Percentiles rank a stretch among this genome's conserved stretches.
Evolutionary conservation across 2,888 invertebrate species (phyloP).

Genomic region (Caenorhabditis sp.): DNA sequence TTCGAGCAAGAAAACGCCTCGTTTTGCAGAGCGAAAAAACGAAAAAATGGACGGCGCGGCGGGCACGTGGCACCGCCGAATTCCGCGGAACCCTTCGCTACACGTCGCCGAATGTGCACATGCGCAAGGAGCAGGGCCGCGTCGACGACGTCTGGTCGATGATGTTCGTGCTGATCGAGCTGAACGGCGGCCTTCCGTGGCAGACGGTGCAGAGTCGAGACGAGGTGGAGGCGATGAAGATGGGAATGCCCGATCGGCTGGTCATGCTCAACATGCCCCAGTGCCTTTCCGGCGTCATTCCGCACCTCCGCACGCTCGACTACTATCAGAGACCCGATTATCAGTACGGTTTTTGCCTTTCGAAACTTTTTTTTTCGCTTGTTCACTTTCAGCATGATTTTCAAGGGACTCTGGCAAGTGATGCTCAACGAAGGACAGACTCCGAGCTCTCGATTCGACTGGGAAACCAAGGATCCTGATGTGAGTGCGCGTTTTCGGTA

Average conservation of each 20-base stretch:
- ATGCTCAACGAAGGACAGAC: constrained; percentile 35
- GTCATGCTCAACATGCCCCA: constrained; percentile 67
- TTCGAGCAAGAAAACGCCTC: no score
- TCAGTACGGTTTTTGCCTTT: no score
- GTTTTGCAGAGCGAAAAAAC: not conserved
- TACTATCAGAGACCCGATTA: constrained; percentile 70
- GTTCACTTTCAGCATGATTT: constrained; percentile 51
- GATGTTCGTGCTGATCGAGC: constrained; percentile 67
- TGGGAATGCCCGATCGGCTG: constrained; percentile 52
- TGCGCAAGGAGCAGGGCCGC: constrained; percentile 66
- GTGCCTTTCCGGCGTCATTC: constrained; percentile 36
- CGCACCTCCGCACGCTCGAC: constrained; percentile 61
- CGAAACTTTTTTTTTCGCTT: no score
- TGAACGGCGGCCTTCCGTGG: constrained; percentile 83
- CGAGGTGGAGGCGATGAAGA: constrained; percentile 62
- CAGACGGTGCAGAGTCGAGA: constrained; percentile 64
- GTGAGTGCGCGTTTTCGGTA: constrained; percentile 2
- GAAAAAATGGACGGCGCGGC: constrained; percentile 36
- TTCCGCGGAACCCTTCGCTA: constrained; percentile 76
- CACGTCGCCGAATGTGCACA: constrained; percentile 70
- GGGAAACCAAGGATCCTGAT: constrained; percentile 42
- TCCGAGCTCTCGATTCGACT: constrained; percentile 36
- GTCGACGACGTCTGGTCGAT: constrained; percentile 61
- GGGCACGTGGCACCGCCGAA: constrained; percentile 70
- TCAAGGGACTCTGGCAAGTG: constrained; percentile 44